Conservation (phyloP, 2,888 invertebrate species). For the Falcaria lacertinaria region DNA sequence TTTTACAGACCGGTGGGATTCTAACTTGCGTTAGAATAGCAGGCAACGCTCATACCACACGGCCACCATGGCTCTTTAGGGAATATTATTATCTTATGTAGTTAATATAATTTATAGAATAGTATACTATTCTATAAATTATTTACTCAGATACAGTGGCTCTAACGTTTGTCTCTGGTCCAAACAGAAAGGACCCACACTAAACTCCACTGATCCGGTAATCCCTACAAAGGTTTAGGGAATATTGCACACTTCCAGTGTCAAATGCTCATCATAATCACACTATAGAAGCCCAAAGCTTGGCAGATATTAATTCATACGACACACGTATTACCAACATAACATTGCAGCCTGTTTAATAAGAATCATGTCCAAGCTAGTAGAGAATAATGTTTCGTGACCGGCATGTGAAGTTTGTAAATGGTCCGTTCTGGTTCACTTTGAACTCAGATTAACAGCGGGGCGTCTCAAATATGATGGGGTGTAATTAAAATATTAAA, state of each 20-base stretch:
- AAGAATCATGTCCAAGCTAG: not conserved
- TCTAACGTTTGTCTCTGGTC: no score
- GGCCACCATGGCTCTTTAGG: no score
- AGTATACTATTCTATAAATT: no score
- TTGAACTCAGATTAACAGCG: constrained; percentile 57
- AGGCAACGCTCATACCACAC: no score
- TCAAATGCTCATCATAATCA: constrained; percentile 54
- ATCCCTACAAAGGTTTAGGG: constrained; percentile 51
- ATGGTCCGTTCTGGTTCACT: constrained; percentile 41
- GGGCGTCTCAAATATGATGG: constrained; percentile 42
- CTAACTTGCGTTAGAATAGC: no score
- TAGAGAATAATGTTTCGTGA: not conserved
- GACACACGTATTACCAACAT: constrained; percentile 22
- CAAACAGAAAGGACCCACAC: no score
- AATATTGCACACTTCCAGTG: constrained; percentile 61
- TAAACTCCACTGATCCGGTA: constrained; percentile 20
- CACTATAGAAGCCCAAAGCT: constrained; percentile 45
- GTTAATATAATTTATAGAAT: no score
- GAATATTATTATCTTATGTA: no score
- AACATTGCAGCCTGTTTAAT: constrained; percentile 6
- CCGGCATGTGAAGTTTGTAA: constrained; percentile 3
- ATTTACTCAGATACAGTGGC: no score
- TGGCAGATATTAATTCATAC: constrained; percentile 63
- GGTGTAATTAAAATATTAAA: constrained; percentile 44
- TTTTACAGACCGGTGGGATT: no score